Conservation (phyloP, 2,113 vertebrate genomes). For the Tetrax tetrax region DNA sequence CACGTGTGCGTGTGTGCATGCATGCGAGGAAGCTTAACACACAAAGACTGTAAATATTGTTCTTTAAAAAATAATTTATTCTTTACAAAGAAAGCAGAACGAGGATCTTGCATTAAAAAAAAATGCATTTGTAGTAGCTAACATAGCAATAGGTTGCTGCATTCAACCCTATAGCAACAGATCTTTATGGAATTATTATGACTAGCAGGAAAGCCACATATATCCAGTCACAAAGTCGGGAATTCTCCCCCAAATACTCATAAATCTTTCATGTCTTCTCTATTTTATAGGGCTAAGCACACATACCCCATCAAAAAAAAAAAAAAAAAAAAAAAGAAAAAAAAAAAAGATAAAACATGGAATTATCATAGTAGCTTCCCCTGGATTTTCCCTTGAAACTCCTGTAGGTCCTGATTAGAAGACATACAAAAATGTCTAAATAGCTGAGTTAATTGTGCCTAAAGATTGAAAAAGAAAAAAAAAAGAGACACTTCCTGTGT, state of each 20-base stretch:
- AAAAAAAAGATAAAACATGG: not conserved
- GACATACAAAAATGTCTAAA: not conserved
- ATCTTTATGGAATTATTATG: not conserved
- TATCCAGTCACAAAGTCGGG: not conserved
- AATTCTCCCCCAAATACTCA: not conserved
- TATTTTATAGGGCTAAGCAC: not conserved
- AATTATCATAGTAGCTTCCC: not conserved
- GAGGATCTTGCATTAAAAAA: not conserved
- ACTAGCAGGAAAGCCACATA: not conserved
- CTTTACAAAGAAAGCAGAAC: not conserved
- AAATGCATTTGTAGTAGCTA: rapidly evolving
- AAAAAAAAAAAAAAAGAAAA: not conserved
- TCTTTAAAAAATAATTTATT: constrained; percentile 16
- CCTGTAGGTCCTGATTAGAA: not conserved
- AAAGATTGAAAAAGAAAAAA: not conserved
- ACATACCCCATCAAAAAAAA: not conserved
- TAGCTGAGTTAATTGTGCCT: not conserved
- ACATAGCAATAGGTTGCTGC: not conserved
- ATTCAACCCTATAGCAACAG: not conserved
- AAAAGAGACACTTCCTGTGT: not conserved
- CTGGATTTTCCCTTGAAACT: not conserved
- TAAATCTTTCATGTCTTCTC: not conserved
- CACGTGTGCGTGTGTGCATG: rapidly evolving
- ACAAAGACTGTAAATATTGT: not conserved
- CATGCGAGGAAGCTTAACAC: rapidly evolving